Base-by-base conservation (phyloP, 1,140 invertebrate species). In the Listronotus oregonensis region DNA sequence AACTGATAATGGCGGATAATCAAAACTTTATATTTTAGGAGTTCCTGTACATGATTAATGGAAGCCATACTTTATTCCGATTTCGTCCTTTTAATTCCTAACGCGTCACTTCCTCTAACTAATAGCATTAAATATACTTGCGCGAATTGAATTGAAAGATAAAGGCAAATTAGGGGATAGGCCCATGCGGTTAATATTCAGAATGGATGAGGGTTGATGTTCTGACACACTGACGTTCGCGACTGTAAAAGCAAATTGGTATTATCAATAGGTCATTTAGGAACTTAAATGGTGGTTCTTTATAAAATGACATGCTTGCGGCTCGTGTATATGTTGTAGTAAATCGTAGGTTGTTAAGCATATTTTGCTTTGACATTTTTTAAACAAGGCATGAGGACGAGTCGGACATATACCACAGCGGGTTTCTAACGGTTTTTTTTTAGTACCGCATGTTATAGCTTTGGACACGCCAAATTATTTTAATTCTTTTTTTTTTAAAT, bases 1-100 rank as follows among this genome's bases (percentile, higher is more conserved):
- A 65, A 65, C 64, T 65, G 64, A 65, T 65, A 65, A 65, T 65
- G 64, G 56, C 64, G 64, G 64, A 65, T 65, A 65, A 65, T 65
- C 64, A 65, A 65, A 65, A 65, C 64, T 65, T 65, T 65, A 65
- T 65, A 65, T 65, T 65, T 65, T 59, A 59, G 64, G 55, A 65
- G 64, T 65, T 65, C 64, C 64, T 65, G 64, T 65, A 59, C 56
- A 59, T 65, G 64, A 65, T 65, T 65, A 65, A 65, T 65, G 55
- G 50, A 55, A 32, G 32, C 64, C 34, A 43, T 40, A 65, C 64
- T 58, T 65, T 65, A 65, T 65, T 65, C 52, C 46, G 64, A 65
- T 65, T 65, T 59, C 64, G 39, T 65, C 64, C 46, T 65, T 64
- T 64, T 64, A 64, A 64, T 64, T 64, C 61, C 34, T 58, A 59